Conservation (phyloP, 2,797 vertebrate species). For the Silurus lanzhouensis region DNA sequence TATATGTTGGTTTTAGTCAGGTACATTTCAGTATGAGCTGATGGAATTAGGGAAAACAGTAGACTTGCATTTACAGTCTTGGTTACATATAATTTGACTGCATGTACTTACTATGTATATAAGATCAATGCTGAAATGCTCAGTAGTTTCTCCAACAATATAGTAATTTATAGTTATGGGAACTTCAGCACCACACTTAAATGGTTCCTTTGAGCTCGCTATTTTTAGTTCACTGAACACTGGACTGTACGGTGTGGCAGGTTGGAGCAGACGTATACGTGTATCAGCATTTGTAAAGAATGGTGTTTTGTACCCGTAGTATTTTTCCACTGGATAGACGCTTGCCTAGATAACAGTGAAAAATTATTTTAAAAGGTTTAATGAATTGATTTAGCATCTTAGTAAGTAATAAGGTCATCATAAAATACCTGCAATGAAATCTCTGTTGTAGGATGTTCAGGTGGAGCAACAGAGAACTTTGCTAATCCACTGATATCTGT, state of each 20-base stretch:
- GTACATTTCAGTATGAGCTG: neutral
- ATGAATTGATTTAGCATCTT: slow-evolving; percentile 55
- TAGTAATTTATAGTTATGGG: slow-evolving; percentile 61
- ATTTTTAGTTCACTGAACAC: slow-evolving; percentile 8
- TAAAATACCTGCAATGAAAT: slow-evolving; percentile 52
- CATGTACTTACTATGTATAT: slow-evolving; percentile 66
- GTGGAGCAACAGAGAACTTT: slow-evolving; percentile 60
- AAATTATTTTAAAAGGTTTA: neutral
- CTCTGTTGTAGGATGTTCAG: neutral
- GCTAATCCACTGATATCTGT: slow-evolving; percentile 64
- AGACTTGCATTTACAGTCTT: neutral
- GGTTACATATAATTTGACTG: neutral
- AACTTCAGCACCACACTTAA: slow-evolving; percentile 60
- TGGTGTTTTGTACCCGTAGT: accelerated
- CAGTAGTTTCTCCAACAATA: slow-evolving; percentile 45
- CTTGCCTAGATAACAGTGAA: neutral
- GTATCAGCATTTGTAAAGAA: neutral
- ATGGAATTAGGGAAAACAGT: neutral
- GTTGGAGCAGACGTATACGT: neutral
- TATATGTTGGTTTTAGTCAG: neutral
- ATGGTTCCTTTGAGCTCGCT: slow-evolving; percentile 1
- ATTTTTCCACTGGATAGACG: neutral
- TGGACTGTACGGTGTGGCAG: slow-evolving; percentile 16
- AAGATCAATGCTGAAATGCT: slow-evolving; percentile 51
- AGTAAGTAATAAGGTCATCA: slow-evolving; percentile 26